Conservation (phyloP, 1,140 invertebrate genomes). For the Heliconius eleuchia region DNA sequence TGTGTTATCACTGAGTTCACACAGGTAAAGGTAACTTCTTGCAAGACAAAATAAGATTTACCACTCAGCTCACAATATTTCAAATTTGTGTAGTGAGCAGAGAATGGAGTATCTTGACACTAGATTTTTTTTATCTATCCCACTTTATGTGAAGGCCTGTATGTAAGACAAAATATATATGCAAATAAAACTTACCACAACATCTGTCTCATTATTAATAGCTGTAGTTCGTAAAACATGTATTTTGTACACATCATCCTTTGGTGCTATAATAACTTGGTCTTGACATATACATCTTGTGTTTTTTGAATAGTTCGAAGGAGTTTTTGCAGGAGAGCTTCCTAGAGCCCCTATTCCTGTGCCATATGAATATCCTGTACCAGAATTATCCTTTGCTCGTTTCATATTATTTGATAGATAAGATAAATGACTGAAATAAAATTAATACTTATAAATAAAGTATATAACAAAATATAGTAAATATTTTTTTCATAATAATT, state of each 20-base stretch:
- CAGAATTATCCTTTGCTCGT: slow-evolving; percentile 70
- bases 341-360: slow-evolving; percentile 55
- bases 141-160: too few relatives aligned
- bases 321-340: slow-evolving; percentile 43
- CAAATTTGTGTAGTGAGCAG: too few relatives aligned
- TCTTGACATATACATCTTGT: slow-evolving; percentile 58
- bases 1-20: too few relatives aligned
- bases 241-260: slow-evolving; percentile 57
- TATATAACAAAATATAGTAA: neutral
- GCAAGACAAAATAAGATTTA: too few relatives aligned
- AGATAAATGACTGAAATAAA: slow-evolving; percentile 55
- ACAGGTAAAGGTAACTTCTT: too few relatives aligned
- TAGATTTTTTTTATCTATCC: too few relatives aligned
- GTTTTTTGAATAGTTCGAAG: slow-evolving; percentile 43
- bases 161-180: too few relatives aligned
- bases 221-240: slow-evolving; percentile 67
- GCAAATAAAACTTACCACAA: slow-evolving; percentile 53
- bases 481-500: too few relatives aligned
- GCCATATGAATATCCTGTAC: slow-evolving; percentile 71
- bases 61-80: too few relatives aligned
- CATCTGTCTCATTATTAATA: slow-evolving; percentile 64
- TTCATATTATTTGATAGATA: slow-evolving; percentile 65
- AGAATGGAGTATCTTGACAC: too few relatives aligned
- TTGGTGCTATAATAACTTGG: slow-evolving; percentile 51
- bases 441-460: neutral